Base-by-base conservation (phyloP, 1,140 invertebrate genomes). In the Pseudomyrmex gracilis region DNA sequence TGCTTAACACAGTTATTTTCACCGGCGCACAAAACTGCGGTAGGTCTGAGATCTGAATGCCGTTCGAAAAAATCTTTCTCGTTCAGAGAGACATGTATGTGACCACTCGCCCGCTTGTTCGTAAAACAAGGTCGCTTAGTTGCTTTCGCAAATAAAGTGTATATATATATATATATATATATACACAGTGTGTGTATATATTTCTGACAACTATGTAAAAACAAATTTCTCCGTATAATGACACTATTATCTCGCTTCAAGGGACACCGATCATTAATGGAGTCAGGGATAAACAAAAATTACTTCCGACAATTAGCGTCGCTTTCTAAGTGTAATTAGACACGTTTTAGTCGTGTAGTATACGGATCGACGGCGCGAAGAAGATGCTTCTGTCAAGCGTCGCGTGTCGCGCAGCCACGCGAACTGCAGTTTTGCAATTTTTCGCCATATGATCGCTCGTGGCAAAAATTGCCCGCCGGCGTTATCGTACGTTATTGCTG, bases 281-380 rank as follows among this genome's bases (percentile, higher is more conserved):
- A 47, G 43, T 15, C 66, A 22, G 12, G 20, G 22, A 80, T 49
- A 20, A 70, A 71, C 4, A 24, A 51, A 49, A 71, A 80, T 71
- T 58, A 47, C 43, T 58, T 49, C 15, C 53, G 43, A 70, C 43
- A 71, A 80, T 80, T 80, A 80, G 76, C 20, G n/a, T 60, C 66
- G 76, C 76, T 80, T 71, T 80, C 76, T 80, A 80, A 47, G 20
- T 70, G 12, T 58, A 71, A 71, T 71, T 58, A 80, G 71, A 70
- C 49, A 67, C 17, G 49, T 70, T 70, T 47, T 57, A 45, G 8
- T 0, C 20, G 53, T 64, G 17, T 66, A 45, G 15, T 17, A n/a
- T 4, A 55, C 49, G 24, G 15, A 61, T 66, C 34, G n/a, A 9
- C 22, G 20, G 10, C 24, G 51, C 12, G 13, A 8, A 13, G 12